Base-by-base conservation (phyloP, 2,888 invertebrate genomes). In the Brachynemurus nebulosus region DNA sequence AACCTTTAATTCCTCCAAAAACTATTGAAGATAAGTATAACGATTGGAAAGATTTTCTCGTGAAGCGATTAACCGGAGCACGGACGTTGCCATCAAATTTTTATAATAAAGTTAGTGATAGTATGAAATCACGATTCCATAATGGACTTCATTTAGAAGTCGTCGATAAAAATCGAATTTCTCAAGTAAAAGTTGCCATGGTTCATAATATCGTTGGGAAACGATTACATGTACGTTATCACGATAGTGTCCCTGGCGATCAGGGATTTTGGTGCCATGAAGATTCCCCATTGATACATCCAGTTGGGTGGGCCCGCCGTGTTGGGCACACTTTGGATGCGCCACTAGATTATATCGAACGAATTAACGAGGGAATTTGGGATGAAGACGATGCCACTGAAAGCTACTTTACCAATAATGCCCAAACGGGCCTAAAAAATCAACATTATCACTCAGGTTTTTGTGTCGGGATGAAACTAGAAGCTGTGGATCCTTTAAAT, bases 221-320 rank as follows among this genome's bases (percentile, higher is more conserved):
- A 60, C 73, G 96, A 43, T 71, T 97, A 46, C 86, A 90, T 55
- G 78, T 97, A 2, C 81, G 83, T 55, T 96, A 96, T 65, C 90
- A 84, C 54, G 88, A 90, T 55, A 78, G 84, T 48, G 71, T 78
- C 9, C 73, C 77, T 0, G 80, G 82, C 50, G 86, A 88, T 57
- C 80, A 80, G 53, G 86, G 92, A 3, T 96, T 97, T 63, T 97
- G 95, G 95, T 95, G 93, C 59, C 95, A 96, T 53, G 91, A 93
- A 64, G 86, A 89, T 59, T 93, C 95, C 0, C 88, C 91, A 0
- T 70, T 96, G 9, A 84, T 97, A 50, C 96, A 96, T 64, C 92
- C 91, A 1, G 88, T 93, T 1, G 93, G 95, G n/a, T 95, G 97
- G 96, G 90, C 96, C 0, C 81, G 80, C 46, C 65, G 80, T 45